Evolutionary conservation across 2,113 vertebrate species (phyloP).

Genomic region (Echinops telfairi): DNA sequence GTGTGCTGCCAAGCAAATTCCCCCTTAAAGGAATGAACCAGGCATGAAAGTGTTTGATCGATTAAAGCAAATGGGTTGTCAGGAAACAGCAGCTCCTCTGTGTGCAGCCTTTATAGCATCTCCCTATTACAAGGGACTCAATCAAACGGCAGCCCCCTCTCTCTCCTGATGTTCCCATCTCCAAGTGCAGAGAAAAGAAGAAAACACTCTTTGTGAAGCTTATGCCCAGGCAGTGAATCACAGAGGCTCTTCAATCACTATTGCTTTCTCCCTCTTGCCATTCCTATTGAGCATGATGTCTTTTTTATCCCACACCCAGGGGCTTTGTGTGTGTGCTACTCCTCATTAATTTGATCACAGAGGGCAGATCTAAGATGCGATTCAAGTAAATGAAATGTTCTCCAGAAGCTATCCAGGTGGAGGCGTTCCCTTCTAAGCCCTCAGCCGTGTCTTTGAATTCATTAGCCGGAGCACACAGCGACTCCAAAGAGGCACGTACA

Average conservation of each 20-base stretch:
- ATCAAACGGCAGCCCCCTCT: constrained; percentile 71
- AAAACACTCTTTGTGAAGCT: constrained; percentile 22
- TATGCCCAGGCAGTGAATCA: constrained; percentile 44
- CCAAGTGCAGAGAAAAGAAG: constrained; percentile 50
- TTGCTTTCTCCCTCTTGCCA: constrained; percentile 54
- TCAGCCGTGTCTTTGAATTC: constrained; percentile 73
- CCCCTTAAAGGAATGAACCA: constrained; percentile 76
- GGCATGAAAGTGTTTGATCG: constrained; percentile 82
- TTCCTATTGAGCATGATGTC: constrained; percentile 67
- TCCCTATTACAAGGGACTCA: constrained; percentile 77
- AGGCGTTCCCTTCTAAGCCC: constrained; percentile 66
- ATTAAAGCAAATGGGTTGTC: constrained; percentile 80
- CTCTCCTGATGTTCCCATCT: neutral
- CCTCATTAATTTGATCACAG: constrained; percentile 82
- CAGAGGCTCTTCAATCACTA: constrained; percentile 57
- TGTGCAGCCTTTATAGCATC: constrained; percentile 76
- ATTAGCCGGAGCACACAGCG: constrained; percentile 59
- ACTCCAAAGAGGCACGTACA: constrained; percentile 15
- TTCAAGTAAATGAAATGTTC: constrained; percentile 79
- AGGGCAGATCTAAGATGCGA: constrained; percentile 72
- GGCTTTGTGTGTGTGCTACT: constrained; percentile 72
- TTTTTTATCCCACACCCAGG: constrained; percentile 70
- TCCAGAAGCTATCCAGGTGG: constrained; percentile 69
- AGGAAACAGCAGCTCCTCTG: constrained; percentile 66
- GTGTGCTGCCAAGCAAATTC: constrained; percentile 62